Percentiles rank a stretch among this genome's conserved stretches.
Conservation (phyloP, 2,888 invertebrate genomes). For the Sinopyrophorus schimmeli region DNA sequence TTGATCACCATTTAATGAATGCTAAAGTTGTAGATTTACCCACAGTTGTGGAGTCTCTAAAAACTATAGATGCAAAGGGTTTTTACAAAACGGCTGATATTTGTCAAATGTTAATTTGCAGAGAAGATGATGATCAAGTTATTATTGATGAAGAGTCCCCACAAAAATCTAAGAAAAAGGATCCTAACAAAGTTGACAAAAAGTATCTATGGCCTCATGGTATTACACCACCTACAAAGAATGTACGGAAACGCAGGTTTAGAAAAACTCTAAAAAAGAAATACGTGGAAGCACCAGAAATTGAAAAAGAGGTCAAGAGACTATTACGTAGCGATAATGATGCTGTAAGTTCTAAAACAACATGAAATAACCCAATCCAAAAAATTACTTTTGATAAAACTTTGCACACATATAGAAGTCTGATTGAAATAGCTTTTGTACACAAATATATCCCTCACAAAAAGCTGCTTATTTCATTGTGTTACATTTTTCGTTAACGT, state of each 20-base stretch:
- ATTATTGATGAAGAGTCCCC: slow-evolving; percentile 78
- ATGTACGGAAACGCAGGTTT: slow-evolving; percentile 89
- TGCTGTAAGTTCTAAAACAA: slow-evolving; percentile 77
- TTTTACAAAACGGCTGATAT: slow-evolving; percentile 98
- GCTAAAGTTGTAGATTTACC: slow-evolving; percentile 91
- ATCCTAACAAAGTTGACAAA: slow-evolving; percentile 79
- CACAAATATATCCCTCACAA: too few species aligned
- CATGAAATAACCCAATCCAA: too few species aligned
- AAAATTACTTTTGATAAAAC: too few species aligned
- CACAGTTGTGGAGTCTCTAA: slow-evolving; percentile 87
- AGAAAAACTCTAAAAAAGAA: slow-evolving; percentile 96
- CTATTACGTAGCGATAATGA: slow-evolving; percentile 90
- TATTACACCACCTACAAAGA: slow-evolving; percentile 93
- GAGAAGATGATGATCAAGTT: slow-evolving; percentile 81
- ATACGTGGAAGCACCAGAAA: slow-evolving; percentile 95
- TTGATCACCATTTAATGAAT: slow-evolving; percentile 86
- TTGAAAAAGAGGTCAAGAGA: slow-evolving; percentile 96
- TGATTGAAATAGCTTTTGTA: too few species aligned
- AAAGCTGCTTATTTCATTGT: too few species aligned
- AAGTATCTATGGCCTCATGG: slow-evolving; percentile 96
- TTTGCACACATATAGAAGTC: too few species aligned
- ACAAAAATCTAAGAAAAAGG: slow-evolving; percentile 80
- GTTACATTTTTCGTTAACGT: too few species aligned
- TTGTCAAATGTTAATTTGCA: slow-evolving; percentile 88
- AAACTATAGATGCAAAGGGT: slow-evolving; percentile 94